A percentile compares a stretch with the other conserved stretches of the same genome.
These are phyloP conservation scores for Zophobas morio DNA, from an alignment of 1,140 invertebrate species.

Conservation along the genomic window DNA sequence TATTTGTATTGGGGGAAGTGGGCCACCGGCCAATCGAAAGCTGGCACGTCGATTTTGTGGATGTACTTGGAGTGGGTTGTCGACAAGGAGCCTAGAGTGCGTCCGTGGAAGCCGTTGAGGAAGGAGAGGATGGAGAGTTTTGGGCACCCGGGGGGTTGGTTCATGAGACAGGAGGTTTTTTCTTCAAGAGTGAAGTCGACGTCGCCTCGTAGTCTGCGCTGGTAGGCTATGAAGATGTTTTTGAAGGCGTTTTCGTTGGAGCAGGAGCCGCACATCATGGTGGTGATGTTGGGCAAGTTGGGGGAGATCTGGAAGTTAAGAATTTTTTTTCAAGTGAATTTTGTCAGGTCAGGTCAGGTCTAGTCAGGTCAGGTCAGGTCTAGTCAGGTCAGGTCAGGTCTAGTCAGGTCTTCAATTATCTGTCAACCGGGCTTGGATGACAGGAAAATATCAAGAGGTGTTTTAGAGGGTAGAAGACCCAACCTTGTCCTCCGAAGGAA, in stretches of 20 bases:
- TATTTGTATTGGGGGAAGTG: slow-evolving; percentile 92
- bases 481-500: no score
- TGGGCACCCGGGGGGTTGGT: slow-evolving; percentile 87
- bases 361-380: no score
- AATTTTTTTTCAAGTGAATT: no score
- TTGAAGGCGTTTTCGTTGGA: slow-evolving; percentile 97
- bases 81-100: slow-evolving; percentile 86
- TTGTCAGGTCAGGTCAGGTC: no score
- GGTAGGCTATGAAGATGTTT: slow-evolving; percentile 84
- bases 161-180: slow-evolving; percentile 86
- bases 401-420: no score
- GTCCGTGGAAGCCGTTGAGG: slow-evolving; percentile 86
- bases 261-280: slow-evolving; percentile 98
- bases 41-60: slow-evolving; percentile 95
- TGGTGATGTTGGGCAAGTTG: slow-evolving; percentile 85
- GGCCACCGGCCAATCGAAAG: slow-evolving; percentile 84
- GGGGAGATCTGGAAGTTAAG: slow-evolving; percentile 76
- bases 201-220: slow-evolving; percentile 76
- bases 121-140: slow-evolving; percentile 91
- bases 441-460: no score
- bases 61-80: slow-evolving; percentile 95
- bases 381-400: no score
- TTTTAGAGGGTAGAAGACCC: no score
- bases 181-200: slow-evolving; percentile 84
- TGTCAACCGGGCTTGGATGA: no score